A percentile compares a stretch with the other conserved stretches of the same genome.
Conservation (phyloP, 2,888 invertebrate genomes). For the Melitaea athalia region DNA sequence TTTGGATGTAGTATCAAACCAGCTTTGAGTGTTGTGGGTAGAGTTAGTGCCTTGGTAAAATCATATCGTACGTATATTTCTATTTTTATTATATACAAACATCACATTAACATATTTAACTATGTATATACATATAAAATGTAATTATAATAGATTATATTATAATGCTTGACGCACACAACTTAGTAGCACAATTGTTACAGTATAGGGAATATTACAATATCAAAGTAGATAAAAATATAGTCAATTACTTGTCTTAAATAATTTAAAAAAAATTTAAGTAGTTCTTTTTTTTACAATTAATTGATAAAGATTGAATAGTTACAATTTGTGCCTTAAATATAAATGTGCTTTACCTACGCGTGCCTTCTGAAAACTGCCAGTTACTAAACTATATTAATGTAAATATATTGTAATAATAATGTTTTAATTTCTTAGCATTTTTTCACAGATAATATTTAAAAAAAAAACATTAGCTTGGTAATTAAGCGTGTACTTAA, state of each 20-base stretch:
- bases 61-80: slow-evolving; percentile 4
- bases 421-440: slow-evolving; percentile 46
- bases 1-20: slow-evolving; percentile 5
- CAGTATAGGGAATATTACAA: background rate
- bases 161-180: slow-evolving; percentile 5
- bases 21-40: background rate
- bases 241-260: background rate
- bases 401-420: slow-evolving; percentile 63
- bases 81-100: slow-evolving; percentile 1
- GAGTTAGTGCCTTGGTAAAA: slow-evolving; percentile 3
- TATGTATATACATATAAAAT: background rate
- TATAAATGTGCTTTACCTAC: slow-evolving; percentile 31
- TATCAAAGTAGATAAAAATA: background rate
- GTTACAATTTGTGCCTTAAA: slow-evolving; percentile 23
- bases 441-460: slow-evolving; percentile 61
- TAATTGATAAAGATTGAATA: slow-evolving; percentile 3
- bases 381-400: slow-evolving; percentile 69
- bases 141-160: background rate
- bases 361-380: slow-evolving; percentile 76
- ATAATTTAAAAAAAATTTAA: background rate
- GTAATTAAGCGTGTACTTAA: slow-evolving; percentile 47
- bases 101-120: slow-evolving; percentile 1
- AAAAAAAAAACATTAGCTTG: slow-evolving; percentile 30
- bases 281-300: background rate
- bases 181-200: background rate